These are phyloP conservation scores for Phymanthus crucifer DNA, from an alignment of 92 coral and sea anemone genomes.

Conservation along the genomic window DNA sequence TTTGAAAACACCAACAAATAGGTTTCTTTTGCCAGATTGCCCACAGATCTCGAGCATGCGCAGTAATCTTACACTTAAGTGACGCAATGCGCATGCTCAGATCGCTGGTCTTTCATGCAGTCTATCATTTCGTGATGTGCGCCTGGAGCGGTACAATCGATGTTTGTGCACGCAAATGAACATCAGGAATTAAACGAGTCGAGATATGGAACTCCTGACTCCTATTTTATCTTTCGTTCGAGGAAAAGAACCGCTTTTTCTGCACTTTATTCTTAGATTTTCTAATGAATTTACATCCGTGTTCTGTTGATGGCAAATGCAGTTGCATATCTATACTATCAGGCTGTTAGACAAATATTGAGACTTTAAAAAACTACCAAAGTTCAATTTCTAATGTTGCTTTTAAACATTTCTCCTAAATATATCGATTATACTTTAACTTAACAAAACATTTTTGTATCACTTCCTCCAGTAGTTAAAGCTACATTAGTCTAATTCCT, in stretches of 20 bases:
- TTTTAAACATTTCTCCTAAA: no score
- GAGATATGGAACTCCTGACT: slow-evolving; percentile 1
- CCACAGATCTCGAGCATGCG: not conserved
- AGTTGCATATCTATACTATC: no score
- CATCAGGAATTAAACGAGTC: not conserved
- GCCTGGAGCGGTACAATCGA: not conserved
- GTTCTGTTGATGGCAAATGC: no score
- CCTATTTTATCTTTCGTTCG: not conserved
- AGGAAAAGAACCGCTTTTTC: not conserved
- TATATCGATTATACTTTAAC: not conserved
- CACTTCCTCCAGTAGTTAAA: not conserved
- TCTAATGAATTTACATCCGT: no score
- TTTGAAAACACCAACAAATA: no score
- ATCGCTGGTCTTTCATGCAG: not conserved
- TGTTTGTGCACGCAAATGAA: not conserved
- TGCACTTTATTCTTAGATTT: not conserved
- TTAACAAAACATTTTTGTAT: not conserved
- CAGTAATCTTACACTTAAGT: not conserved
- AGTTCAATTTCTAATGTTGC: no score
- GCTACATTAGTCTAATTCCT: not conserved
- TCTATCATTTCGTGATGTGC: not conserved
- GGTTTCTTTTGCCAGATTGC: not conserved
- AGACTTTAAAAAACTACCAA: no score
- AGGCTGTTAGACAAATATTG: no score
- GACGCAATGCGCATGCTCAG: not conserved